Evolutionary conservation across 2,113 vertebrate genomes (phyloP).

Genomic region (Hypanus sabinus): DNA sequence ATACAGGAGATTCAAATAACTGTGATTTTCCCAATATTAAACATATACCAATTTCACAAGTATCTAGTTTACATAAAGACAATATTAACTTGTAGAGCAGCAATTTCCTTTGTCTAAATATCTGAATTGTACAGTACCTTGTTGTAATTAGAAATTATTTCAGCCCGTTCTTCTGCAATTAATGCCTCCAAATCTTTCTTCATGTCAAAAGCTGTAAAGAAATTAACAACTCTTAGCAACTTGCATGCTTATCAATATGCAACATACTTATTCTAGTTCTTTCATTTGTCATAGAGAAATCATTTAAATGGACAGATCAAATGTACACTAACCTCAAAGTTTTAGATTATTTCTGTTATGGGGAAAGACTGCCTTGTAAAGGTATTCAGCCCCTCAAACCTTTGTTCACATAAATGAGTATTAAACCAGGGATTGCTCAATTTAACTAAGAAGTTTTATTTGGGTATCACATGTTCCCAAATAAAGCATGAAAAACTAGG

Average conservation of each 20-base stretch:
- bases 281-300: neutral
- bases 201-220: conserved; percentile 75
- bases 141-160: conserved; percentile 82
- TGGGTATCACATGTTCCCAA: too few relatives aligned
- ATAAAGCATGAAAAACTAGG: too few relatives aligned
- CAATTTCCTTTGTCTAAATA: neutral
- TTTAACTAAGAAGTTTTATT: too few relatives aligned
- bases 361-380: neutral
- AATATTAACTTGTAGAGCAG: neutral
- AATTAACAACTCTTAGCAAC: neutral
- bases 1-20: neutral
- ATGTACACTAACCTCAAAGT: neutral
- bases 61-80: neutral
- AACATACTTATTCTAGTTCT: neutral
- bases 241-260: neutral
- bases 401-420: too few relatives aligned
- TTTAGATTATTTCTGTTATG: neutral
- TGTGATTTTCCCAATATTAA: neutral
- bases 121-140: conserved; percentile 58
- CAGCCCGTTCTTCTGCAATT: conserved; percentile 77
- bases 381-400: too few relatives aligned
- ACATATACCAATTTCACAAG: neutral
- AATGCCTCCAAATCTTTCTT: conserved; percentile 82
- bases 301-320: neutral
- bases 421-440: too few relatives aligned